Base-by-base conservation (phyloP, 2,888 invertebrate genomes). In the Perdita meconis region DNA sequence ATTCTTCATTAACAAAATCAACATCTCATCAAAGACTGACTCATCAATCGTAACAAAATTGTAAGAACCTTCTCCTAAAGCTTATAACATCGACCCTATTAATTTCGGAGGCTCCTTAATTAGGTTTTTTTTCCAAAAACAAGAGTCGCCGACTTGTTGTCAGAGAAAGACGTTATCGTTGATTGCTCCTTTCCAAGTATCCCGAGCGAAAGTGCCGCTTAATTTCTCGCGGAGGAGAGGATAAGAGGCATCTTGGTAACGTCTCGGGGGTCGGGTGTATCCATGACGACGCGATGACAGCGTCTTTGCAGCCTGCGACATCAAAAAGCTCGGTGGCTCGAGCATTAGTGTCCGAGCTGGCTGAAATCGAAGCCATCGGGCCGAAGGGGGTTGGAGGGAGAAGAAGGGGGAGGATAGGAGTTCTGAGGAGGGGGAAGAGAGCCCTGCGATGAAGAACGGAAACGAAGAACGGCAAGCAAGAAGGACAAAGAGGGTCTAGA, bases 201-300 rank as follows among this genome's bases (percentile, higher is more conserved):
- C 13, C 36, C 53, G 60, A 47, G 67, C n/a, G n/a, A 66, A 60
- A 65, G 64, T 59, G 66, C 40, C 68, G 61, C 72, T 80, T 80
- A 82, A 84, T 85, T 80, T 80, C 70, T 75, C 64, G 42, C 44
- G 56, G 67, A 79, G 81, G 64, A 68, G 47, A 60, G 40, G 38
- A 40, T 51, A 51, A 69, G 71, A 63, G 56, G 22, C 53, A 16
- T 30, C 44, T 68, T 13, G 42, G 13, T 26, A 13, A 40, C 24
- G 26, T 51, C 55, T 30, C 44, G 53, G 65, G 53, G 65, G 13
- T 36, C 42, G 51, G 38, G 44, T 78, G 80, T 88, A 87, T 87
- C 86, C 87, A 85, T 83, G 86, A 85, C 85, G 71, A 87, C 86
- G 78, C 61, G 79, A 72, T 82, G 84, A 84, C 80, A 80, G 79